Evolutionary conservation across 2,797 vertebrate genomes (phyloP), one percentile per base, ranked within the genome.

Genomic region (Cottoperca gobio): DNA sequence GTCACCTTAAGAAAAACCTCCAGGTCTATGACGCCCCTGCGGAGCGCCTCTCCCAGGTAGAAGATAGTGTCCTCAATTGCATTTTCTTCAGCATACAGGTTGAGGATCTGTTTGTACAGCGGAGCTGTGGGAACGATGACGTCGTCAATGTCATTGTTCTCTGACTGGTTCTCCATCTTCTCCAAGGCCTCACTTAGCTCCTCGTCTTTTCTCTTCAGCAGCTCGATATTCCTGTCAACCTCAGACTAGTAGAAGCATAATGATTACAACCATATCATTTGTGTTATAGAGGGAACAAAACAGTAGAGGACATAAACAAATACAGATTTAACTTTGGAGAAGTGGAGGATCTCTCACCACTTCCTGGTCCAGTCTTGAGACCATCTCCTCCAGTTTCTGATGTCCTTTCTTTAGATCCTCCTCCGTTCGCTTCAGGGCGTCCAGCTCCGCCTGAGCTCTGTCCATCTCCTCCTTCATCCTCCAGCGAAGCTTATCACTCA

Each of bases 401-500:
- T 99, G 97, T 17, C 98, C 98, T 74, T 99, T 99, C 83, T 99
- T 99, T 84, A 99, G 91, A 89, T 99, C 98, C 85, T 99, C 98
- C 59, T 99, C 98, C 0, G 98, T 99, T 65, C 98, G 94, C 89
- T 99, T 99, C 78, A 99, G 92, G 52, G 98, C 98, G 4, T 99
- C 98, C 81, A 99, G 95, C 85, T 99, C 98, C 0, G 98, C 98
- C 67, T 99, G 98, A 0, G 98, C 98, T 39, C 98, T 95, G 91
- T 99, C 98, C 97, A 99, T 99, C 89, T 99, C 98, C 84, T 99
- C 98, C 79, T 99, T 99, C 98, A 99, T 99, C 73, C 98, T 94
- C 98, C 98, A 99, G 78, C 98, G 95, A 75, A 99, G 93, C 79
- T 99, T 99, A 90, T 99, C 98, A 4, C 97, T 99, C 81, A 99